Conservation (phyloP, 1,140 invertebrate genomes). For the Pogonognathellus flavescens region DNA sequence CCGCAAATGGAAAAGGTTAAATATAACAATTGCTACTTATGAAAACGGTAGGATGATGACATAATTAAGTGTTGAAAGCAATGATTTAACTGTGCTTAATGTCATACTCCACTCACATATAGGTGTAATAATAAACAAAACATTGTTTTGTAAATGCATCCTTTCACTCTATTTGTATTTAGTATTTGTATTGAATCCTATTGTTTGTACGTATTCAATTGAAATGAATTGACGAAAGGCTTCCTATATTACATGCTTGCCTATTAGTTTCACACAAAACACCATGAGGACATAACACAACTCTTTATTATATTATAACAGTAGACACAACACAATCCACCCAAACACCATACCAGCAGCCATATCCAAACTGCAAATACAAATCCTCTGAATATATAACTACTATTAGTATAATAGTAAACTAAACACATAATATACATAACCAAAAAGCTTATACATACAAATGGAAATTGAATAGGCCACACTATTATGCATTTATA, state of each 20-base stretch:
- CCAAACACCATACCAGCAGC: too few relatives aligned
- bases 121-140: background rate
- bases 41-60: too few relatives aligned
- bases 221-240: slow-evolving; percentile 28
- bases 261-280: background rate
- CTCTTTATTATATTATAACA: background rate
- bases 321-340: background rate
- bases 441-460: too few relatives aligned
- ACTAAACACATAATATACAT: too few relatives aligned
- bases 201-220: slow-evolving; percentile 39
- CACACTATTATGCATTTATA: too few relatives aligned
- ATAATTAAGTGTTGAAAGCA: background rate
- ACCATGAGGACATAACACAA: background rate
- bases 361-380: too few relatives aligned
- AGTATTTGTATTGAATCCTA: background rate
- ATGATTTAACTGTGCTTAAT: background rate
- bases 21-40: too few relatives aligned
- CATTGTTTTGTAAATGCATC: background rate
- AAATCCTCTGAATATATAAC: too few relatives aligned
- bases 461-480: too few relatives aligned
- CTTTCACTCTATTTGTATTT: background rate
- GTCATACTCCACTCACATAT: background rate
- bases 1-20: too few relatives aligned
- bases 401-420: too few relatives aligned
- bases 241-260: slow-evolving; percentile 21